Evolutionary conservation across 2,113 vertebrate genomes (phyloP).

Genomic region (Eolophus roseicapilla): DNA sequence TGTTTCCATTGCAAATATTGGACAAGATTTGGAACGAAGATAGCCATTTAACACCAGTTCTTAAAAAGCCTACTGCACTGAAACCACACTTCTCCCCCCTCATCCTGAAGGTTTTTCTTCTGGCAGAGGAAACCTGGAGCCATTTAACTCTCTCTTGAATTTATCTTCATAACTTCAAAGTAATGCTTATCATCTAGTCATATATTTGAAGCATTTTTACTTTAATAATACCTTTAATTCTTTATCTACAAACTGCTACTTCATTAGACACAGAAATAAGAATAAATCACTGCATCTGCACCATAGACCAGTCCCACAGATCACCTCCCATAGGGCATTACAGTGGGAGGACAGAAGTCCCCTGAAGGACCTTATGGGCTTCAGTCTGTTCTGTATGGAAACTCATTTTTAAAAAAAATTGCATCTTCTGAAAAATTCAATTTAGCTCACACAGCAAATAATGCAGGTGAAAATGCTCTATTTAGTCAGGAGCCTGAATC

Average conservation of each 20-base stretch:
- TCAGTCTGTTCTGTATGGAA: background rate
- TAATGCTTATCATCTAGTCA: background rate
- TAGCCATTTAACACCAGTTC: background rate
- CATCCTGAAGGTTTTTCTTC: background rate
- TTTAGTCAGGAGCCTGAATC: background rate
- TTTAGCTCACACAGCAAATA: background rate
- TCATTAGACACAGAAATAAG: background rate
- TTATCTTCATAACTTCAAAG: background rate
- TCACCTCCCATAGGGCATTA: background rate
- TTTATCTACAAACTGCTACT: background rate
- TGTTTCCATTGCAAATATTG: conserved; percentile 23
- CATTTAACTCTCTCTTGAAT: background rate
- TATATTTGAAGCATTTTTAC: background rate
- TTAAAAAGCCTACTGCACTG: background rate
- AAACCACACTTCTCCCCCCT: background rate
- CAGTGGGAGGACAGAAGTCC: rapidly evolving
- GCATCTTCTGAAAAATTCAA: background rate
- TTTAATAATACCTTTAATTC: background rate
- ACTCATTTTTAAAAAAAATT: background rate
- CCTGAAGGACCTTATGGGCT: rapidly evolving
- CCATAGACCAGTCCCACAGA: background rate
- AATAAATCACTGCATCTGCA: background rate
- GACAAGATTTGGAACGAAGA: conserved; percentile 14
- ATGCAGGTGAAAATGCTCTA: rapidly evolving
- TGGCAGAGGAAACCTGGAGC: background rate